These are phyloP conservation scores for Xanthorhoe designata DNA, from an alignment of 2,888 invertebrate species.

Conservation along the genomic window DNA sequence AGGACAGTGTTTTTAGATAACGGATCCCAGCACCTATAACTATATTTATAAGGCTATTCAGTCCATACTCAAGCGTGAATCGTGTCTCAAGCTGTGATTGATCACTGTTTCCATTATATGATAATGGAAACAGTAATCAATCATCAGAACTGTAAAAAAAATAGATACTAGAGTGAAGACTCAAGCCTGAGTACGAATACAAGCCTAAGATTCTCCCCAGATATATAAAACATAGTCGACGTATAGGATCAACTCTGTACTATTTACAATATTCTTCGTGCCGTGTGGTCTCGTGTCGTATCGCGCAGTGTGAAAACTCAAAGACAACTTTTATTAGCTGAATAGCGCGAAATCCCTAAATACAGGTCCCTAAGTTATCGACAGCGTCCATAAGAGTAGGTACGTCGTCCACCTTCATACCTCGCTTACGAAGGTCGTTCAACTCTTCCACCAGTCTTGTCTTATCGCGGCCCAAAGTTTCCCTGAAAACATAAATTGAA, in stretches of 20 bases:
- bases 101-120: too few species aligned
- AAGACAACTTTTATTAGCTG: not conserved
- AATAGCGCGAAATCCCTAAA: slow-evolving; percentile 37
- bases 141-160: too few species aligned
- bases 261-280: not conserved
- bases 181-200: too few species aligned
- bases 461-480: slow-evolving; percentile 87
- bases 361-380: slow-evolving; percentile 77
- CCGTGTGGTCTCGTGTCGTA: not conserved
- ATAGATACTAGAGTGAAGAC: too few species aligned
- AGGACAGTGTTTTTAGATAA: too few species aligned
- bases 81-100: too few species aligned
- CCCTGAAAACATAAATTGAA: slow-evolving; percentile 73
- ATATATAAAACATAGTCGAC: too few species aligned
- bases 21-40: too few species aligned
- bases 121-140: too few species aligned
- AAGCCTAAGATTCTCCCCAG: too few species aligned
- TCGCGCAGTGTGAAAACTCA: not conserved
- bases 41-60: too few species aligned
- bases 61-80: too few species aligned
- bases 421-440: slow-evolving; percentile 86
- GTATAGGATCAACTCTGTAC: not conserved
- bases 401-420: slow-evolving; percentile 87
- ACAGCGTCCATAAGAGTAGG: slow-evolving; percentile 88
- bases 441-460: slow-evolving; percentile 86